A percentile compares a stretch with the other conserved stretches of the same genome.
These are phyloP conservation scores for Drosophila seclusa DNA, from an alignment of 2,888 invertebrate species.

Conservation along the genomic window DNA sequence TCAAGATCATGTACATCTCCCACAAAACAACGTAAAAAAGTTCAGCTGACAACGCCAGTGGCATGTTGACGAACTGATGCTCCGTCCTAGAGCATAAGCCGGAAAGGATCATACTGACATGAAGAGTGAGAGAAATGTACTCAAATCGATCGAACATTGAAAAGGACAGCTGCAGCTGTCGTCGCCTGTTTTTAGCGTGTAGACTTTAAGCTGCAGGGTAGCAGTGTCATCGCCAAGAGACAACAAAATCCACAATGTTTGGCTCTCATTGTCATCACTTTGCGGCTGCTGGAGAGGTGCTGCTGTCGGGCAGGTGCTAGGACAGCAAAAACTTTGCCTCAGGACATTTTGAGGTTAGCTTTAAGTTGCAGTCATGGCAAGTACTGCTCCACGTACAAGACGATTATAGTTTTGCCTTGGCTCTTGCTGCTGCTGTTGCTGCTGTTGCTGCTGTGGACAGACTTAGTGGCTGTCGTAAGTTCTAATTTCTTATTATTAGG, in stretches of 20 bases:
- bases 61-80: not conserved
- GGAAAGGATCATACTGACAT: not conserved
- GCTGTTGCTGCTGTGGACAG: constrained; percentile 65
- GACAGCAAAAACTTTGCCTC: constrained; percentile 33
- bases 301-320: constrained; percentile 49
- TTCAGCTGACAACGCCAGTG: not conserved
- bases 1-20: not conserved
- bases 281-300: constrained; percentile 7
- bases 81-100: not conserved
- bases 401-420: constrained; percentile 62
- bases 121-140: not conserved
- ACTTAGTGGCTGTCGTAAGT: constrained; percentile 79
- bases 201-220: constrained; percentile 1
- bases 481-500: constrained; percentile 81
- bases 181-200: not conserved
- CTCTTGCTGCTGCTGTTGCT: constrained; percentile 30
- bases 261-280: constrained; percentile 38
- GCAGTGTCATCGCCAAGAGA: constrained; percentile 28
- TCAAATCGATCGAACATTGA: constrained; percentile 4
- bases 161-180: not conserved
- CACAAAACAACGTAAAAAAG: not conserved
- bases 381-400: constrained; percentile 51
- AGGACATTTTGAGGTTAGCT: constrained; percentile 67
- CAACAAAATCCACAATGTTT: constrained; percentile 38
- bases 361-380: constrained; percentile 55